Base-by-base conservation (phyloP, 2,797 vertebrate genomes). In the Sparus aurata region DNA sequence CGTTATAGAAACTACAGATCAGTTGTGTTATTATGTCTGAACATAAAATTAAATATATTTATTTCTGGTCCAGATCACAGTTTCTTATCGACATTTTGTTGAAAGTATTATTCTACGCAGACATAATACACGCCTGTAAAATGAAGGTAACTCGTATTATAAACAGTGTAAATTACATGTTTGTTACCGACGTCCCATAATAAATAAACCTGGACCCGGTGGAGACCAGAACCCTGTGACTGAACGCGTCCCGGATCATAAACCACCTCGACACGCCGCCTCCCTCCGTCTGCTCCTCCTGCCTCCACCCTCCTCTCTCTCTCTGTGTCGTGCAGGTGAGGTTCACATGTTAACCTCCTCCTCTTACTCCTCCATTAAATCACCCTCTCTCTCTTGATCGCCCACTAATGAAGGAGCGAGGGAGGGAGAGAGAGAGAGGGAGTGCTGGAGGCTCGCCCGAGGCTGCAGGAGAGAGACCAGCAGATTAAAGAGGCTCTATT, bases 401-500 rank as follows among this genome's bases (percentile, higher is more conserved):
- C 12, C 73, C 71, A 8, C 77, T 88, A 88, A 83, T 80, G 83
- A 86, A 75, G 73, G 15, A 58, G 62, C n/a, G n/a, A n/a, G n/a
- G n/a, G n/a, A n/a, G n/a, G n/a, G n/a, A 59, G 77, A n/a, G 66
- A 9, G 55, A 9, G 69, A 11, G 76, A 57, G 75, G 5, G 78
- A 22, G 79, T 11, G 89, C 89, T 90, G 84, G 53, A 87, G 90
- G 90, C 90, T 90, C 5, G 91, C 90, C 90, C 12, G 47, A 85
- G 90, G 90, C 90, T 55, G 83, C 81, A 85, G 81, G 43, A 79
- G 80, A 86, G 85, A 83, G 79, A 63, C 76, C 38, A 2, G 5
- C n/a, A 90, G 85, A 91, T 91, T 87, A 91, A 91, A 91, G 83
- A 75, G 79, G 12, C 49, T 69, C 45, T 85, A 90, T 91, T 91